Percentiles rank a stretch among this genome's conserved stretches.
phyloP scores from a whole-genome alignment of 2,888 invertebrate genomes.

The Geophilus truncorum region DNA sequence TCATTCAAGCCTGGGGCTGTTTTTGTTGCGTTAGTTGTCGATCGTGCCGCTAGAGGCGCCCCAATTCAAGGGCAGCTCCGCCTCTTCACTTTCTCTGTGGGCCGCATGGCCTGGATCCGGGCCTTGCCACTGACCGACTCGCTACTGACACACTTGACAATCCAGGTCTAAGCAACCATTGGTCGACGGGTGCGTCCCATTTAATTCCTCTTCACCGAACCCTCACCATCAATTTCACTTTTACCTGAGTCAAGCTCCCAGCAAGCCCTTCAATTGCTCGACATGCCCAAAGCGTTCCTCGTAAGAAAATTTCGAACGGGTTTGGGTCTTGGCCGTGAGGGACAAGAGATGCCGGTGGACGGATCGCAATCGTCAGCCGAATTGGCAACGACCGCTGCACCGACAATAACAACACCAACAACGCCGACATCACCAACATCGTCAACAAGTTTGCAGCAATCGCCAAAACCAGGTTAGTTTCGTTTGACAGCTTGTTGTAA shows the following conservation, averaged over 20 bases:
- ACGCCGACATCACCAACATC: not conserved
- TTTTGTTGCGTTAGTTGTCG: not conserved
- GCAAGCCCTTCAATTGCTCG: not conserved
- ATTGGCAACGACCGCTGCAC: not conserved
- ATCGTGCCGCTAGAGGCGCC: not conserved
- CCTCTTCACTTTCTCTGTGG: slow-evolving; percentile 23
- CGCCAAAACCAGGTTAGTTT: not conserved
- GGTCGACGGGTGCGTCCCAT: not conserved
- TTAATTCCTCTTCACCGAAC: not conserved
- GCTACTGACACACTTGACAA: slow-evolving; percentile 28
- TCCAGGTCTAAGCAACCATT: not conserved
- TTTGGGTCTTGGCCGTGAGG: not conserved
- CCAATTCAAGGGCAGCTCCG: slow-evolving; percentile 25
- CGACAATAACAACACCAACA: not conserved
- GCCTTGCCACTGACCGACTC: slow-evolving; percentile 19
- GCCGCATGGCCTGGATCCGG: not conserved
- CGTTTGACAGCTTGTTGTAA: not conserved
- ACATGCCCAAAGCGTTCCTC: slow-evolving; percentile 20
- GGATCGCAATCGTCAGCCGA: not conserved
- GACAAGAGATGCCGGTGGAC: not conserved
- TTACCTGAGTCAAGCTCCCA: not conserved
- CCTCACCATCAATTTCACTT: not conserved
- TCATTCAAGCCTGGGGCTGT: not conserved
- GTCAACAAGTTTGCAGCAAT: not conserved
- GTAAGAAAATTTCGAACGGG: not conserved